A percentile compares a stretch with the other conserved stretches of the same genome.
These are phyloP conservation scores for Sceliomorpha sp. DNA, from an alignment of 2,888 invertebrate genomes.

Conservation along the genomic window DNA sequence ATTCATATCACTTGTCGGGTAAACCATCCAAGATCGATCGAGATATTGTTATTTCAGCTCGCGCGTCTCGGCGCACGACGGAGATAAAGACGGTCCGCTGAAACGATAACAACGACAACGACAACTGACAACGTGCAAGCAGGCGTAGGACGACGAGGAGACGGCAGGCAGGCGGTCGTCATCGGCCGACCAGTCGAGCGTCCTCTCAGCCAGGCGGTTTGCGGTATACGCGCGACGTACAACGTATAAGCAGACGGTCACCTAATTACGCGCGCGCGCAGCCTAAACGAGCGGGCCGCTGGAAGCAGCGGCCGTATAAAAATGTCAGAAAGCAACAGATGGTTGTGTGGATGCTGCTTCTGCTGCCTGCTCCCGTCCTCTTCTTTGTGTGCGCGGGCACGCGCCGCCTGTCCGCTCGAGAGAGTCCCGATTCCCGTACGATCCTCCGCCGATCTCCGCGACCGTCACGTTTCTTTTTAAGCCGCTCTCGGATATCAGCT, in stretches of 20 bases:
- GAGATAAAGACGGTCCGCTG: too few relatives aligned
- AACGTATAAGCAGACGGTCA: constrained; percentile 31
- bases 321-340: constrained; percentile 59
- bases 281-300: constrained; percentile 20
- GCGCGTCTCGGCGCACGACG: too few relatives aligned
- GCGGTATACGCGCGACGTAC: constrained; percentile 10
- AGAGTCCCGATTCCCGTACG: constrained; percentile 34
- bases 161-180: too few relatives aligned
- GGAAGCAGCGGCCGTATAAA: constrained; percentile 45
- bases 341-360: constrained; percentile 56
- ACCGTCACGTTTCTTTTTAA: constrained; percentile 23
- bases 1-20: too few relatives aligned
- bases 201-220: constrained; percentile 8
- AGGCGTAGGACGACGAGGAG: too few relatives aligned
- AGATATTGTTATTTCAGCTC: too few relatives aligned
- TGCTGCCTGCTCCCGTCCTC: too few relatives aligned
- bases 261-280: constrained; percentile 54
- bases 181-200: too few relatives aligned
- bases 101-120: too few relatives aligned
- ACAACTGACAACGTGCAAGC: too few relatives aligned
- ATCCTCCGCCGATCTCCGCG: constrained; percentile 3
- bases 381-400: constrained; percentile 57
- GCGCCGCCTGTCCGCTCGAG: constrained; percentile 54
- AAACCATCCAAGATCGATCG: too few relatives aligned
- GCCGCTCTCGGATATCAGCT: constrained; percentile 47